Evolutionary conservation across 2,797 vertebrate species (phyloP), one percentile per base, ranked within the genome.

Genomic region (Orientallactaga sibirica): DNA sequence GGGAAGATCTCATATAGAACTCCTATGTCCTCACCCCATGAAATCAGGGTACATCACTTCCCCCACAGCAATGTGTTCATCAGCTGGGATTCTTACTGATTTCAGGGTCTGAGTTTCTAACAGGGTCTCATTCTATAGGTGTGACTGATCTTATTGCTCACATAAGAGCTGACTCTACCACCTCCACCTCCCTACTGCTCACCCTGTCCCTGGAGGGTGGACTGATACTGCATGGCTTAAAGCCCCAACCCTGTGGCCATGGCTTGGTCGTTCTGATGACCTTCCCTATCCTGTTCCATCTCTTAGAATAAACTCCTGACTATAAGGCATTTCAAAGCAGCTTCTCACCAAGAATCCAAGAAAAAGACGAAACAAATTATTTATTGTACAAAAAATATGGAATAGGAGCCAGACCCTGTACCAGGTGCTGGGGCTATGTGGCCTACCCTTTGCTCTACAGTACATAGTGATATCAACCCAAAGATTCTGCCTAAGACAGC

Each of bases 51-150:
- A 12, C 16, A 6, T 73, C 3, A 22, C 24, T 22, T 85, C 37
- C n/a, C 41, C 22, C 43, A 18, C 0, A 2, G n/a, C 7, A 16
- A 12, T 43, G 18, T 66, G 1, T 6, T 37, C 3, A 9, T 18
- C 61, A 4, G 25, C 29, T 9, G 11, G 25, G 37, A 7, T 9
- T 7, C 20, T 41, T 25, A 11, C 20, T 18, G 33, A 67, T 25
- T 84, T 29, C 24, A 22, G 16, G 29, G 12, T 73, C 3, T 3
- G 9, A 37, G 61, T 61, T 58, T 24, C 79, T 20, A 41, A 25
- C 8, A 19, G n/a, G 33, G 24, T 41, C 41, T 81, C 58, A 37
- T 67, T 81, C 52, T 33, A 1, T 75, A 61, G 16, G 48, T 18
- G 37, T 24, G 33, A 2, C 22, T 81, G 68, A 10, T 37, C 66